Percentiles rank a stretch among this genome's conserved stretches.
These are phyloP conservation scores for Nothoprocta perdicaria DNA, from an alignment of 2,113 vertebrate genomes.

Conservation along the genomic window DNA sequence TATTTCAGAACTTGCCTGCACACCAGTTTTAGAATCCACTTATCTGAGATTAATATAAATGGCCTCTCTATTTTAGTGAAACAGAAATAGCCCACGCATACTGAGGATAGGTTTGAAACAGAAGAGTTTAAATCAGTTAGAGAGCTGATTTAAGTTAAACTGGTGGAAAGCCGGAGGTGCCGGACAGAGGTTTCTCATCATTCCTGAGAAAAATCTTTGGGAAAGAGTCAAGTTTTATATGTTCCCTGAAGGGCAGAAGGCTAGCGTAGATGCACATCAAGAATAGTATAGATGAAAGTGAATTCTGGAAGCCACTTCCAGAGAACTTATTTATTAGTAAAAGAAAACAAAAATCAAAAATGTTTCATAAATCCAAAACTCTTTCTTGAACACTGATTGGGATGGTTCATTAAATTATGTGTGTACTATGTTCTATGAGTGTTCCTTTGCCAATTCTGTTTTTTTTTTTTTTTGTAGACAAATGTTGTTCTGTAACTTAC, in stretches of 20 bases:
- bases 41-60: slow-evolving; percentile 19
- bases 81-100: slow-evolving; percentile 9
- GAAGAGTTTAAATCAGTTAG: slow-evolving; percentile 13
- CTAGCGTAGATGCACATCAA: background rate
- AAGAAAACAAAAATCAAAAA: background rate
- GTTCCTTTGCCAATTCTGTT: background rate
- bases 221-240: background rate
- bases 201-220: background rate
- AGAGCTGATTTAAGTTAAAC: background rate
- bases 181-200: background rate
- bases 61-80: background rate
- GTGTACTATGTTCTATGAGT: background rate
- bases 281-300: background rate
- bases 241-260: background rate
- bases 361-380: background rate
- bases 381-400: background rate
- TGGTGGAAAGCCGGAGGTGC: background rate
- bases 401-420: background rate
- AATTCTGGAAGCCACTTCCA: slow-evolving; percentile 1
- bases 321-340: slow-evolving; percentile 27
- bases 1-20: background rate
- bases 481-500: background rate
- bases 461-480: background rate
- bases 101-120: background rate
- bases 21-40: slow-evolving; percentile 14